phyloP scores from a whole-genome alignment of 2,888 invertebrate genomes.

The Melangyna quadrimaculata region DNA sequence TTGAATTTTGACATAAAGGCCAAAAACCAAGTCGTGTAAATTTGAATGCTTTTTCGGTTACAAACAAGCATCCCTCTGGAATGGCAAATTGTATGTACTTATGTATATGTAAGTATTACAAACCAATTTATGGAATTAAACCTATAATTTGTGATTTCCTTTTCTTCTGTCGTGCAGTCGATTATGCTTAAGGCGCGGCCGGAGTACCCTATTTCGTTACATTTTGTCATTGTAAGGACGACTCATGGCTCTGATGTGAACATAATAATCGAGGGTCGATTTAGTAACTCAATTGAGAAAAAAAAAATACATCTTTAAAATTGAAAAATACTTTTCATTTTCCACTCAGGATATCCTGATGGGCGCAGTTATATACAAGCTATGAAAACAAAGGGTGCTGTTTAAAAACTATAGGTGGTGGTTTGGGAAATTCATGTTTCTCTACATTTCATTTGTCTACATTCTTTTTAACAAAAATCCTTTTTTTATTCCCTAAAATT shows the following conservation, averaged over 20 bases:
- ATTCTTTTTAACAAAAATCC: background rate
- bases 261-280: constrained; percentile 73
- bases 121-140: constrained; percentile 74
- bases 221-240: constrained; percentile 46
- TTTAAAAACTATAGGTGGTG: constrained; percentile 1
- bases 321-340: constrained; percentile 13
- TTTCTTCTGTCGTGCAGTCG: constrained; percentile 38
- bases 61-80: constrained; percentile 49
- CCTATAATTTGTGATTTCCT: constrained; percentile 75
- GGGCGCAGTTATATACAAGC: constrained; percentile 27
- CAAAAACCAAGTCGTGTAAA: constrained; percentile 3
- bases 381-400: background rate
- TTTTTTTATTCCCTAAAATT: constrained; percentile 5
- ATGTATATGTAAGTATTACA: constrained; percentile 9
- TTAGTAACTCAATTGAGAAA: constrained; percentile 64
- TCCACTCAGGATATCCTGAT: constrained; percentile 53
- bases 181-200: no score
- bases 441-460: no score
- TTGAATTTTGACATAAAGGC: constrained; percentile 1
- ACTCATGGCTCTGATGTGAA: constrained; percentile 73
- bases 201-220: constrained; percentile 41
- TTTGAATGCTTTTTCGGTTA: constrained; percentile 4
- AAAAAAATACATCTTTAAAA: constrained; percentile 38
- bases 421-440: background rate
- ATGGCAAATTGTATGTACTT: constrained; percentile 22